Base-by-base conservation (phyloP, 2,888 invertebrate species). In the Lasioglossum marginatum region DNA sequence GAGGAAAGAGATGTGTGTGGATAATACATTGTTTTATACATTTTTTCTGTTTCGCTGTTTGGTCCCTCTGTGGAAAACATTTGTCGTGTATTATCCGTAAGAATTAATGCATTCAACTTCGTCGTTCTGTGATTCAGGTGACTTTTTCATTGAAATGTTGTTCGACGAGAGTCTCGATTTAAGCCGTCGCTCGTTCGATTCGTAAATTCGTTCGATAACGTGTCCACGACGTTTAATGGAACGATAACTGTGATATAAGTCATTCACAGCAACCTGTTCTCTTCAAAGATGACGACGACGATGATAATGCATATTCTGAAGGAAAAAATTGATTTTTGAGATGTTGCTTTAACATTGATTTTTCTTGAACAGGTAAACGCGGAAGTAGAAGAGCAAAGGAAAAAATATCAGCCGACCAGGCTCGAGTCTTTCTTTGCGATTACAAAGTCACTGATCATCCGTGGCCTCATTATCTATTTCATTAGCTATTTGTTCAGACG, bases 391-490 rank as follows among this genome's bases (percentile, higher is more conserved):
- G 93, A 92, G 4, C 92, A 92, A 52, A 90, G 92, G 71, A 89
- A 86, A 34, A 93, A 92, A 79, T 87, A 91, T 52, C 92, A 93
- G 66, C 93, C 92, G 0, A 87, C 90, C 4, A 88, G 90, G 68
- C 88, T 91, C 95, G 98, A 98, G 94, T 97, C 98, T 6, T 98
- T 98, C 94, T 97, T 98, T 94, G 97, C 98, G 0, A 96, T 99
- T 86, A 96, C 97, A 12, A 99, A 99, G 95, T 98, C 98, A 1
- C 96, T 99, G 82, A 97, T 99, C 73, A 96, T 99, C 79, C 96
- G 99, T 92, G 98, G 98, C 85, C 95, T 99, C 81, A 97, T 99
- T 88, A 98, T 99, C 88, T 99, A 99, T 95, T 98, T 99, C 93
- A 97, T 99, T 68, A 98, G 98, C 87, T 98, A 98, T 72, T 98